Evolutionary conservation across 1,140 invertebrate species (phyloP).

Genomic region (Conus betulinus): DNA sequence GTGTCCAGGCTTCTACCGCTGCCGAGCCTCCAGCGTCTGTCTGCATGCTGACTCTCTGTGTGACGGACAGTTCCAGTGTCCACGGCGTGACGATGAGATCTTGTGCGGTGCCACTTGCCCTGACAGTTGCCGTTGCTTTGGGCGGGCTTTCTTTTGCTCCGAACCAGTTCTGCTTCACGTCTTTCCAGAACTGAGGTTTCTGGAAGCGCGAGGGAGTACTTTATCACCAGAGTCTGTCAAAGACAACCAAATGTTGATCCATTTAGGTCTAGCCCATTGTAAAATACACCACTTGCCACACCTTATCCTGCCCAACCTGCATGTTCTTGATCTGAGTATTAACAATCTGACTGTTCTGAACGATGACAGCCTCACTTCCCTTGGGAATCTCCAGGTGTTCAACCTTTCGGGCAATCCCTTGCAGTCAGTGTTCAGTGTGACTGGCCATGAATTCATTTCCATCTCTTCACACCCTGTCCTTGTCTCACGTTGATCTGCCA

Average conservation of each 20-base stretch:
- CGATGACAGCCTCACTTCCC: not conserved
- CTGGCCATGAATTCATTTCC: not conserved
- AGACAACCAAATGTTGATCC: conserved; percentile 4
- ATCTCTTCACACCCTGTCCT: not conserved
- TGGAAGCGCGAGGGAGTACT: not conserved
- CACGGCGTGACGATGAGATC: conserved; percentile 33
- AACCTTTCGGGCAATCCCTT: not conserved
- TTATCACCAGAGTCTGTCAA: not conserved
- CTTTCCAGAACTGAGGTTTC: conserved; percentile 16
- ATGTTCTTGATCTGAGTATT: conserved; percentile 24
- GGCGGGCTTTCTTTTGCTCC: conserved; percentile 15
- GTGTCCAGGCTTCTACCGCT: no score
- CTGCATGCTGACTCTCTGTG: no score
- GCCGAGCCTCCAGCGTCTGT: no score
- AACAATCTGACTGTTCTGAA: not conserved
- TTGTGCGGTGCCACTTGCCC: conserved; percentile 33
- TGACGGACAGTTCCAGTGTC: conserved; percentile 29
- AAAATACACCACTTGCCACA: not conserved
- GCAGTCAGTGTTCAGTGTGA: not conserved
- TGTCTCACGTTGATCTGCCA: no score
- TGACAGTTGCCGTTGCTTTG: conserved; percentile 11
- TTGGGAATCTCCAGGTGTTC: not conserved
- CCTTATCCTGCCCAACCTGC: not conserved
- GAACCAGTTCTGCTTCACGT: not conserved
- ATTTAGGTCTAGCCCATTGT: conserved; percentile 19